Evolutionary conservation across 2,888 invertebrate species (phyloP), one percentile per base, ranked within the genome.

Genomic region (Synanthedon vespiformis): DNA sequence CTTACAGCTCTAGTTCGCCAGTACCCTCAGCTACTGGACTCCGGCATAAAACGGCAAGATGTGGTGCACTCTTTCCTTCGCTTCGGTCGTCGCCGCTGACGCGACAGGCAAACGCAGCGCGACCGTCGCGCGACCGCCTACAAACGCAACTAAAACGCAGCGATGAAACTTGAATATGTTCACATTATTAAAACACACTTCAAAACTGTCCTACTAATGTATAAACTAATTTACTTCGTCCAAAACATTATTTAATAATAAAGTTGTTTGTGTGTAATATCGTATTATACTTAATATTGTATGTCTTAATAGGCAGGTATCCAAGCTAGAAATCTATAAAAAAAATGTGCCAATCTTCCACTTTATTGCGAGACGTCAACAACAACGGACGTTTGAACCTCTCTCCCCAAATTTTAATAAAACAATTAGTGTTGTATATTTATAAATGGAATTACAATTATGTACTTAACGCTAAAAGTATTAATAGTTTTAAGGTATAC

Each of bases 61-160:
- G 93, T 95, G 51, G 95, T 95, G 67, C 96, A 96, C 81, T 95
- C 95, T 53, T 96, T 96, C 87, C 90, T 96, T 65, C 92, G 95
- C 68, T 96, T 96, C 77, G 96, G 96, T 53, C 92, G 93, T 74
- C 91, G 93, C 74, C 93, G 93, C 89, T 92, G 92, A 86, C 80
- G 57, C 54, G 56, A 53, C 40, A 52, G 52, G 48, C 55, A 59
- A 51, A 41, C 56, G 50, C 50, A 14, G 41, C 62, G 58, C 57
- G 49, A 58, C 53, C 61, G 62, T 62, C 57, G 62, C 65, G 60
- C 56, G 55, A 55, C 48, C 61, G 62, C 63, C 58, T 57, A 18
- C 27, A 51, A 16, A 51, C 51, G 51, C 55, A 52, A 52, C 48
- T 53, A n/a, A 56, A 57, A 55, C 58, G 60, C 62, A 58, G 44